Evolutionary conservation across 2,888 invertebrate genomes (phyloP), one percentile per base, ranked within the genome.

Genomic region (Drosophila flavopinicola): DNA sequence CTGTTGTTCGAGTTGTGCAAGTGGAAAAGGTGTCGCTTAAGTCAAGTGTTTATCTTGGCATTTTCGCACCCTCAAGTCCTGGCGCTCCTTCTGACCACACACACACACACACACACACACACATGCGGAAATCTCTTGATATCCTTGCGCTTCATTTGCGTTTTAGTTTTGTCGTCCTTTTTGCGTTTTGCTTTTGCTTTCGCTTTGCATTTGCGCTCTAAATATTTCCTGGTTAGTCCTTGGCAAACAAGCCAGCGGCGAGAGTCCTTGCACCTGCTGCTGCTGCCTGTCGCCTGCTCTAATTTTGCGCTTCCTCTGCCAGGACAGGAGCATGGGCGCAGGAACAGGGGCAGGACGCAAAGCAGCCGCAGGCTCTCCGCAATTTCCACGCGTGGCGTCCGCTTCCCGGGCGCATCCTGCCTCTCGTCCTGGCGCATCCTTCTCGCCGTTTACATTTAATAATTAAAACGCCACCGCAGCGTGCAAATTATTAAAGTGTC

Each of bases 401-500:
- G 86, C 52, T 86, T 83, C 67, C 67, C 76, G 56, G 54, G 41
- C 58, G 63, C 57, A 51, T 53, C 58, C 63, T 48, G 44, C 38
- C 24, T 24, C 39, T 29, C 23, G 32, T 27, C 44, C 27, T 41
- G 20, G 51, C 53, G 58, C 64, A 61, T 59, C 60, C 66, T 60
- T 39, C 27, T n/a, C 30, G 56, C 54, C 53, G 68, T 73, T 75
- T 85, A 71, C 87, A 88, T 88, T 90, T 88, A 88, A 90, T 90
- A 89, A 90, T 89, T 88, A 90, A 88, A 88, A 89, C 75, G 86
- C 87, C 88, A 88, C 73, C 85, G 79, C 88, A 65, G 60, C 77
- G 79, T 69, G 74, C 76, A 88, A 87, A 88, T 90, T 88, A 90
- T 89, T 89, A 82, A 89, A 87, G 88, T 88, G 89, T 88, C 88